Evolutionary conservation across 2,888 invertebrate species (phyloP).

Genomic region (Carabus problematicus): DNA sequence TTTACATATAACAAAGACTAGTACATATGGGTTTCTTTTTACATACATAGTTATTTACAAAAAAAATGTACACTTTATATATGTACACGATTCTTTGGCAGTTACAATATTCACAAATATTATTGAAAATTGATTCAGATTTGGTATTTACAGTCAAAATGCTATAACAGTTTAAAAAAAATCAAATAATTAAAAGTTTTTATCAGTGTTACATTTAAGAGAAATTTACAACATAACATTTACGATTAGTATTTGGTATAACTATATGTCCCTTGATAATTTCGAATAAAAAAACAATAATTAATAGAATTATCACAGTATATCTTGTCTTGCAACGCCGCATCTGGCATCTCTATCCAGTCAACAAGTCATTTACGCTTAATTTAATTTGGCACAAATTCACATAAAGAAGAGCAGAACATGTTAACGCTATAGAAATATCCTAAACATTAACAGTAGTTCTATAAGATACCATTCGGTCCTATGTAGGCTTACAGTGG

Average conservation of each 20-base stretch:
- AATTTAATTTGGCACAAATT: constrained; percentile 40
- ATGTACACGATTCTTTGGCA: constrained; percentile 37
- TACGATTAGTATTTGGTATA: constrained; percentile 12
- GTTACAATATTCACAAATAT: constrained; percentile 18
- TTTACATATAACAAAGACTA: constrained; percentile 43
- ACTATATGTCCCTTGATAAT: neutral
- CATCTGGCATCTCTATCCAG: neutral
- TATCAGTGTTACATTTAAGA: no score
- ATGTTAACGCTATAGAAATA: constrained; percentile 8
- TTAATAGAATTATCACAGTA: constrained; percentile 37
- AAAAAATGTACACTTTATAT: constrained; percentile 30
- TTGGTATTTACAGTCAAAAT: neutral
- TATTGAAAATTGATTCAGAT: neutral
- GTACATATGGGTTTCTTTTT: constrained; percentile 26
- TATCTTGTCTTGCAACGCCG: neutral
- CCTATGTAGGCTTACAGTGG: neutral
- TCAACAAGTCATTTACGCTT: constrained; percentile 15
- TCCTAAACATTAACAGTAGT: constrained; percentile 23
- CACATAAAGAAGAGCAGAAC: constrained; percentile 22
- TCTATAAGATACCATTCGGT: constrained; percentile 12
- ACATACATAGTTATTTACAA: constrained; percentile 30
- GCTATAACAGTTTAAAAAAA: neutral
- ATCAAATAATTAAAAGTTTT: neutral
- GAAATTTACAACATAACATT: neutral
- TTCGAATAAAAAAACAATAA: constrained; percentile 16